These are phyloP conservation scores for Brachionus rotundiformis DNA, from an alignment of 1,140 invertebrate species.

Conservation along the genomic window DNA sequence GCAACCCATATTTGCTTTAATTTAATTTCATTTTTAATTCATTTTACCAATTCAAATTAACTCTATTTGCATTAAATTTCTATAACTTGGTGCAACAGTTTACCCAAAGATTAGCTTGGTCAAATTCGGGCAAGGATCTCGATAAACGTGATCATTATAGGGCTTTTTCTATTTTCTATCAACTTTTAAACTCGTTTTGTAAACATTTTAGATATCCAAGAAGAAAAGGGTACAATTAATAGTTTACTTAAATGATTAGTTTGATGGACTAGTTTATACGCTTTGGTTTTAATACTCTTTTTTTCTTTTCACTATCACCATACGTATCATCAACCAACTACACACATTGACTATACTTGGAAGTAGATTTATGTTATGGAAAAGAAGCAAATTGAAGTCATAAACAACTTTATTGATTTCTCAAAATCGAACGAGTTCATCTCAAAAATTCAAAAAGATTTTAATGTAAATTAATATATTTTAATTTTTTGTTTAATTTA, in stretches of 20 bases:
- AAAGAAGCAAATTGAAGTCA: conserved; percentile 45
- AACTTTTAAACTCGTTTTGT: conserved; percentile 13
- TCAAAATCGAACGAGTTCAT: conserved; percentile 20
- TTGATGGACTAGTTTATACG: conserved; percentile 48
- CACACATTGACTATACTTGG: not conserved
- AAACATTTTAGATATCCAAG: conserved; percentile 28
- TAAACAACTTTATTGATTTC: conserved; percentile 40
- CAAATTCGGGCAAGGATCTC: not conserved
- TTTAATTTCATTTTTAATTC: conserved; percentile 35
- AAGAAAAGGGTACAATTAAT: conserved; percentile 8
- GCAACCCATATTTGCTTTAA: conserved; percentile 45
- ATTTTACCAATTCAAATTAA: not conserved
- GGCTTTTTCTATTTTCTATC: not conserved
- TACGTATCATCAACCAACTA: not conserved
- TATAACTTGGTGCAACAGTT: not conserved
- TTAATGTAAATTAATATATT: conserved; percentile 27
- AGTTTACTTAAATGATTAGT: conserved; percentile 48
- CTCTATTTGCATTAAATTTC: conserved; percentile 8
- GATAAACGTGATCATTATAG: not conserved
- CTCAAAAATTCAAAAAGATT: conserved; percentile 2
- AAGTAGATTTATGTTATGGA: conserved; percentile 23
- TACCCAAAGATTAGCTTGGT: not conserved
- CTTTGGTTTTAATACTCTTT: conserved; percentile 8
- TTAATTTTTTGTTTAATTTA: not conserved
- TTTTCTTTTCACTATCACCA: conserved; percentile 17